Evolutionary conservation across 2,113 vertebrate genomes (phyloP), one percentile per base, ranked within the genome.

Genomic region (Corythoichthys intestinalis): DNA sequence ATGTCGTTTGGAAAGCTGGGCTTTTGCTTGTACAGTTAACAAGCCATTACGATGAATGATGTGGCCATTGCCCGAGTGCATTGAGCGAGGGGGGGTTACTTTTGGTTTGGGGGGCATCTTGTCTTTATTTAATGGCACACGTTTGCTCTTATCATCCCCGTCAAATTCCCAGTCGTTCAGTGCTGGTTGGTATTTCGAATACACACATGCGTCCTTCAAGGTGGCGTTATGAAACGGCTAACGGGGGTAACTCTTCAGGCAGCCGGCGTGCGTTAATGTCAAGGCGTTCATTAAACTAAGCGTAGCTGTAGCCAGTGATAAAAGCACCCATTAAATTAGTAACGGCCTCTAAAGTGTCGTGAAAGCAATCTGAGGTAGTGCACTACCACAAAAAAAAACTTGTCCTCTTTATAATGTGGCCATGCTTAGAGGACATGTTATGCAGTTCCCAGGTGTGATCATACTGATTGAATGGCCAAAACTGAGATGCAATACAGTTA

Each of bases 11-110:
- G 94, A 95, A 94, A 93, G 92, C 91, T 88, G 83, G 86, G 94
- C 94, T 94, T 92, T 91, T 95, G 93, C 91, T 91, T 94, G 92
- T 70, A 82, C 93, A 93, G 94, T 95, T 96, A 96, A 94, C 92
- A 94, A 94, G 94, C 93, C 92, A 94, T 98, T 95, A 94, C 90
- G 90, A 85, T 94, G 94, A 97, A 86, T 94, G 94, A 96, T 95
- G 88, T 81, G 66, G 81, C 82, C 14, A 4, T 90, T 91, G 89
- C 88, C 89, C 85, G 84, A 86, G 85, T 90, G 87, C 86, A 92
- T 94, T 92, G 93, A 83, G 87, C 88, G 91, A 44, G 81, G 80
- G 88, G 77, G 80, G 75, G 84, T 4, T 44, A n/a, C 46, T 63
- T 47, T 93, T 93, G 83, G 86, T 90, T 91, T 88, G 87, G 82